Evolutionary conservation across 2,113 vertebrate species (phyloP).

Genomic region (rabbit (Oryctolagus cuniculus)): DNA sequence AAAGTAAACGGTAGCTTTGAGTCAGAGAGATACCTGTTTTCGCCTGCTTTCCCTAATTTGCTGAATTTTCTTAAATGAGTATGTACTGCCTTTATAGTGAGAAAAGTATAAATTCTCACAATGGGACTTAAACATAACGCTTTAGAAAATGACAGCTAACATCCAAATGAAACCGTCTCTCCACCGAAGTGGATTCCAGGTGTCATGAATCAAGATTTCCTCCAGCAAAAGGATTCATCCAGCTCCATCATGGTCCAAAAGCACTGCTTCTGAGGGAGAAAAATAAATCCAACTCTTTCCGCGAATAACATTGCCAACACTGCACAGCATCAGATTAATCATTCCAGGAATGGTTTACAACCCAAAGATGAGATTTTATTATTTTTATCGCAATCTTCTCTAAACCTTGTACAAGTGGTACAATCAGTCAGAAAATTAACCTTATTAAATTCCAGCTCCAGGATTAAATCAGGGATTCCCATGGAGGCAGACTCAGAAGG

Average conservation of each 20-base stretch:
- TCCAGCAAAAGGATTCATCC: constrained; percentile 26
- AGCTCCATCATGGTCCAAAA: background rate
- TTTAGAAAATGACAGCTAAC: constrained; percentile 55
- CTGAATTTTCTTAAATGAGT: constrained; percentile 49
- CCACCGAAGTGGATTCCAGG: constrained; percentile 27
- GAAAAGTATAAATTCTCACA: constrained; percentile 4
- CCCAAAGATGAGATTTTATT: constrained; percentile 65
- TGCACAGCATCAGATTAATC: constrained; percentile 53
- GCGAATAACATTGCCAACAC: constrained; percentile 22
- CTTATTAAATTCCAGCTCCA: constrained; percentile 73
- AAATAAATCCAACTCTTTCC: constrained; percentile 52
- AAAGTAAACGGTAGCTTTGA: constrained; percentile 12
- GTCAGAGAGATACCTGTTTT: background rate
- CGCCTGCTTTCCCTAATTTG: constrained; percentile 12
- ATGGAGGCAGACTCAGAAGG: constrained; percentile 58
- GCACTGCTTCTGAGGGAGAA: constrained; percentile 8
- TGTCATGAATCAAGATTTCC: constrained; percentile 38
- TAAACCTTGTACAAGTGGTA: constrained; percentile 56
- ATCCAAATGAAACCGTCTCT: constrained; percentile 26
- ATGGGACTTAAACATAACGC: constrained; percentile 26
- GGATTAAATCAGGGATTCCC: constrained; percentile 58
- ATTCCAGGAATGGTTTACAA: constrained; percentile 59
- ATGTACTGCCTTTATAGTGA: constrained; percentile 24
- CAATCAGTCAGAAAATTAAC: constrained; percentile 72
- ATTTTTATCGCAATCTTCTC: constrained; percentile 70